Evolutionary conservation across 64 coral and sea anemone species (phyloP), one percentile per base, ranked within the genome.

Genomic region (Montipora capricornis): DNA sequence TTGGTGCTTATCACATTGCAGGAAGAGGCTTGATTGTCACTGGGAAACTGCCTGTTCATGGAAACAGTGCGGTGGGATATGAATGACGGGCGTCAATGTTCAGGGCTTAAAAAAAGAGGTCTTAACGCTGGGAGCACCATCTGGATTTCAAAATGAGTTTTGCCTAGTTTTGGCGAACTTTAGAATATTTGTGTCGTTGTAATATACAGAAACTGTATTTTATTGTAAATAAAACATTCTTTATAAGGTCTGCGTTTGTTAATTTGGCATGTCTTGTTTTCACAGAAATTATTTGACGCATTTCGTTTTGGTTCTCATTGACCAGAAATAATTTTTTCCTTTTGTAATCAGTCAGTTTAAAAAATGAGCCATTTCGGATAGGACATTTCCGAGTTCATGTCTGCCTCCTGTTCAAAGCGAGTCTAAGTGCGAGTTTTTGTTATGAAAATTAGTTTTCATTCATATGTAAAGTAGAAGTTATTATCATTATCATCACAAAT

Each of bases 211-310:
- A 60, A 29, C 1, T 68, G 45, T 71, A 86, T 71, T 71, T 86
- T 86, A 71, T 50, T 86, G 82, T 86, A 86, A 86, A 67, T 70
- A 85, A 70, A 85, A 71, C 37, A 85, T 26, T 17, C 8, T 80
- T 29, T 29, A 29, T 79, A 47, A 17, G 47, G 4, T 15, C 4
- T 79, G 13, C 0, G 2, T 44, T 77, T 5, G 5, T 53, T 49
- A 47, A 1, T 50, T 14, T 5, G 68, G 5, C 4, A 20, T 5
- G 2, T 8, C 15, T 59, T 4, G 8, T 15, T 81, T 81, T 81
- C 4, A 64, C 60, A 15, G 13, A 64, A 64, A 12, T 8, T 8
- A 64, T 64, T 14, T 64, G 0, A 8, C 8, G 13, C 5, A 57
- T 6, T 57, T 29, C 29, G 29, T 29, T 29, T 0, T 29, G 1